A percentile compares a stretch with the other conserved stretches of the same genome.
Conservation (phyloP, 1,140 invertebrate genomes). For the Pseudomyrmex concolor region DNA sequence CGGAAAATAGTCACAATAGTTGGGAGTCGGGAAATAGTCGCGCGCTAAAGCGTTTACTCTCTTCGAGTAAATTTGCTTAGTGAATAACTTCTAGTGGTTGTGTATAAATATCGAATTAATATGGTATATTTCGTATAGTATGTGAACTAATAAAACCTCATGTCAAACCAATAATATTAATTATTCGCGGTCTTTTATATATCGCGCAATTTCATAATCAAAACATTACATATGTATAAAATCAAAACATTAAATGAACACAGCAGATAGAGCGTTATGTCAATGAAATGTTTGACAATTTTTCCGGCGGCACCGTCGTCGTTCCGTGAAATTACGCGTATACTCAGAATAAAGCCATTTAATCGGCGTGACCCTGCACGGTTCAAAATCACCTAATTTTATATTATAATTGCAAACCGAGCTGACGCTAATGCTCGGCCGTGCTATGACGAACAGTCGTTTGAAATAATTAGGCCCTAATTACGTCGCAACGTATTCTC, state of each 20-base stretch:
- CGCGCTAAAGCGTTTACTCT: slow-evolving; percentile 15
- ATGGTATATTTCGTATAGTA: no score
- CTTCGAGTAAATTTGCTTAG: slow-evolving; percentile 18
- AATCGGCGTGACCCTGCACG: slow-evolving; percentile 16
- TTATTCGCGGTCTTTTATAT: not conserved
- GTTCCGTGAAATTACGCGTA: slow-evolving; percentile 24
- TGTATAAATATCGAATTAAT: no score
- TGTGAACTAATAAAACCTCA: not conserved
- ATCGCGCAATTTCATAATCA: not conserved
- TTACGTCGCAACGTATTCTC: slow-evolving; percentile 25
- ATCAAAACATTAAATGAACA: not conserved
- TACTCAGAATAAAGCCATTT: slow-evolving; percentile 5
- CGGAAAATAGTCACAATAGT: slow-evolving; percentile 40
- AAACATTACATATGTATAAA: not conserved
- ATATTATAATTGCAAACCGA: slow-evolving; percentile 59
- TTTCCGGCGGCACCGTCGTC: not conserved
- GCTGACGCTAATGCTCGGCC: slow-evolving; percentile 37
- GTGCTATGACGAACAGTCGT: slow-evolving; percentile 33
- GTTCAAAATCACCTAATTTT: slow-evolving; percentile 45
- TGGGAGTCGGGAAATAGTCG: slow-evolving; percentile 24
- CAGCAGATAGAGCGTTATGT: not conserved
- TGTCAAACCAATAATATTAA: not conserved
- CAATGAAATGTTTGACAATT: not conserved
- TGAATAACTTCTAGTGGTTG: not conserved
- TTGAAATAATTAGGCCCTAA: slow-evolving; percentile 54